Evolutionary conservation across 2,797 vertebrate genomes (phyloP).

Genomic region (Sylvilagus floridanus): DNA sequence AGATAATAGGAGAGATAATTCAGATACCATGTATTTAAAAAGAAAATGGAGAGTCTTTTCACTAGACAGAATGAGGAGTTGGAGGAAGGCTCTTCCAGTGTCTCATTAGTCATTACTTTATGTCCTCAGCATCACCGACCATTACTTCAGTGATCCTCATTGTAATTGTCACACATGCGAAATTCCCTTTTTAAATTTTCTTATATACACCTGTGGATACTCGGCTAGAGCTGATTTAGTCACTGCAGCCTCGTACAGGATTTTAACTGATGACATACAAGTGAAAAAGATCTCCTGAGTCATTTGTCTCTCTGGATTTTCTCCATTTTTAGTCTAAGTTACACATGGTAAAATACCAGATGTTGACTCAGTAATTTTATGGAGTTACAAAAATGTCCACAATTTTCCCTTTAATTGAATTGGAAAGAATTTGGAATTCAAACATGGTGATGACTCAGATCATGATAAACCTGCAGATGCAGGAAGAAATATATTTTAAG

Average conservation of each 20-base stretch:
- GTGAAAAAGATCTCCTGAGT: conserved; percentile 43
- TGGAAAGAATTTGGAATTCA: conserved; percentile 42
- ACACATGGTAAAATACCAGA: conserved; percentile 12
- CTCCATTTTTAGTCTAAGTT: conserved; percentile 53
- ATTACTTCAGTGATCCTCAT: background rate
- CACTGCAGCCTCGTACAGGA: background rate
- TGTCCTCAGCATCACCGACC: background rate
- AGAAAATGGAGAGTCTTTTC: background rate
- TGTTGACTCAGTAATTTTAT: conserved; percentile 61
- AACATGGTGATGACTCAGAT: conserved; percentile 48
- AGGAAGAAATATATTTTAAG: conserved; percentile 15
- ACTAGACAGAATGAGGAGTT: background rate
- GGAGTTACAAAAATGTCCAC: conserved; percentile 40
- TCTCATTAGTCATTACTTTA: background rate
- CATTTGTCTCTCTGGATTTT: background rate
- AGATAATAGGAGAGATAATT: background rate
- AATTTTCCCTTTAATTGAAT: conserved; percentile 64
- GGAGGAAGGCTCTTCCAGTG: background rate
- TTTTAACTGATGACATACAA: conserved; percentile 35
- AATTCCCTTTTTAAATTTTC: background rate
- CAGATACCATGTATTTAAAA: background rate
- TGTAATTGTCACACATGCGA: background rate
- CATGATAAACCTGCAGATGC: conserved; percentile 6
- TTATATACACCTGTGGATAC: background rate
- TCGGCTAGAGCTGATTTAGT: background rate